These are phyloP conservation scores for Thymelicus lineola DNA, from an alignment of 2,888 invertebrate species.

Conservation along the genomic window DNA sequence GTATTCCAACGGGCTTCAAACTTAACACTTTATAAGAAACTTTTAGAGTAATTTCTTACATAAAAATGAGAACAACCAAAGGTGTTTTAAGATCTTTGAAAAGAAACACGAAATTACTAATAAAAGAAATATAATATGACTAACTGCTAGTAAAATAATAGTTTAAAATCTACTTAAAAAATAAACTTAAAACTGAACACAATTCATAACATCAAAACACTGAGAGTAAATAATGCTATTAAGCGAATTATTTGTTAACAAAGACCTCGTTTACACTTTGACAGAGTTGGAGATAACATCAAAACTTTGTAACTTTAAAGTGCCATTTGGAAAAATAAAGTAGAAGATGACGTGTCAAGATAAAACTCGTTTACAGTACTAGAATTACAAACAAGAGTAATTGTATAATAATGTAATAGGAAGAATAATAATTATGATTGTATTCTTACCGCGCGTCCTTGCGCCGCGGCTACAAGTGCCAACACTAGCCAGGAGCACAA, in stretches of 20 bases:
- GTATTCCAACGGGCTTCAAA: too few relatives aligned
- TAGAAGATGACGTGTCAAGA: neutral
- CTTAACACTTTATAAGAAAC: too few relatives aligned
- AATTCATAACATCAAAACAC: too few relatives aligned
- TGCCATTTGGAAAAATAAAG: constrained; percentile 9
- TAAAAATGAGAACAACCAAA: too few relatives aligned
- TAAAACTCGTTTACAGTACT: neutral
- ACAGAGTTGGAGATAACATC: constrained; percentile 27
- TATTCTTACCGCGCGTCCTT: constrained; percentile 81
- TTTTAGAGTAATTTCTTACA: too few relatives aligned
- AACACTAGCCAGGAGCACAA: constrained; percentile 70
- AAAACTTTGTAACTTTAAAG: constrained; percentile 33
- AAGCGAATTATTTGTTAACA: constrained; percentile 12
- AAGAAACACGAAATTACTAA: too few relatives aligned
- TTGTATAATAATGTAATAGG: neutral
- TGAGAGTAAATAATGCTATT: constrained; percentile 1
- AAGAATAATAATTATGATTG: constrained; percentile 17
- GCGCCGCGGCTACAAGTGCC: constrained; percentile 73
- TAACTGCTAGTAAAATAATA: too few relatives aligned
- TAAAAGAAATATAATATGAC: too few relatives aligned
- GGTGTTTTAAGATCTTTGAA: too few relatives aligned
- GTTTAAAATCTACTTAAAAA: too few relatives aligned
- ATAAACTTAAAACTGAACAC: too few relatives aligned
- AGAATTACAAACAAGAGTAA: neutral
- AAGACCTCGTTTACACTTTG: constrained; percentile 27